Evolutionary conservation across 1,140 invertebrate genomes (phyloP).

Genomic region (Megalonaias nervosa): DNA sequence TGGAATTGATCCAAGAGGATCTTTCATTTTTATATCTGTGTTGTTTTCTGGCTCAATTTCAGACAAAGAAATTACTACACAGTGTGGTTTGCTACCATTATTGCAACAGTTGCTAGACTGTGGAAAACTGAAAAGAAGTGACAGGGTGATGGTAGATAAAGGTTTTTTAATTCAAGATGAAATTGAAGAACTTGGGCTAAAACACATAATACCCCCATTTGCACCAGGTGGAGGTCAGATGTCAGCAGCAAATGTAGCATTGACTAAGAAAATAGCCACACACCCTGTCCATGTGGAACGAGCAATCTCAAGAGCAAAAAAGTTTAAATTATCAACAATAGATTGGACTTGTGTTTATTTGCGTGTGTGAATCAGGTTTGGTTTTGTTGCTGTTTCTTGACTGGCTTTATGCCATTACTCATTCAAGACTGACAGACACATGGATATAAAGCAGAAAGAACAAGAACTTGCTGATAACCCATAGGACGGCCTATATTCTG

Average conservation of each 20-base stretch:
- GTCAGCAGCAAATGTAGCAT: no score
- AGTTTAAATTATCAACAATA: background rate
- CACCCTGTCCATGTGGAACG: constrained; percentile 26
- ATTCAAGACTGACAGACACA: constrained; percentile 5
- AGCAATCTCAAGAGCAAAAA: constrained; percentile 18
- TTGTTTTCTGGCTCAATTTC: constrained; percentile 44
- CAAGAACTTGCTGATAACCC: background rate
- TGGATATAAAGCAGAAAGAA: no score
- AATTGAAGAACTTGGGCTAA: constrained; percentile 15
- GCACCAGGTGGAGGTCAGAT: constrained; percentile 19
- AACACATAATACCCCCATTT: constrained; percentile 26
- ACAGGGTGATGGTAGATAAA: constrained; percentile 18
- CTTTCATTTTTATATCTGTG: constrained; percentile 29
- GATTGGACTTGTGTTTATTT: constrained; percentile 15
- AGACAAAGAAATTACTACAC: constrained; percentile 32
- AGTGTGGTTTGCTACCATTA: constrained; percentile 22
- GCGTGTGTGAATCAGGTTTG: constrained; percentile 34
- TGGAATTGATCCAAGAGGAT: constrained; percentile 39
- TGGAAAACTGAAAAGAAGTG: constrained; percentile 9
- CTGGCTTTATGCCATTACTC: constrained; percentile 19
- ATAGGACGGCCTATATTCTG: background rate
- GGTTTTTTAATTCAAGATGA: constrained; percentile 20
- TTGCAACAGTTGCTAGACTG: constrained; percentile 8
- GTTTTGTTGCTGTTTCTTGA: constrained; percentile 27
- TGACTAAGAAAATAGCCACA: constrained; percentile 18